A percentile compares a stretch with the other conserved stretches of the same genome.
Evolutionary conservation across 2,797 vertebrate genomes (phyloP).

Genomic region (Sebastiscus tertius): DNA sequence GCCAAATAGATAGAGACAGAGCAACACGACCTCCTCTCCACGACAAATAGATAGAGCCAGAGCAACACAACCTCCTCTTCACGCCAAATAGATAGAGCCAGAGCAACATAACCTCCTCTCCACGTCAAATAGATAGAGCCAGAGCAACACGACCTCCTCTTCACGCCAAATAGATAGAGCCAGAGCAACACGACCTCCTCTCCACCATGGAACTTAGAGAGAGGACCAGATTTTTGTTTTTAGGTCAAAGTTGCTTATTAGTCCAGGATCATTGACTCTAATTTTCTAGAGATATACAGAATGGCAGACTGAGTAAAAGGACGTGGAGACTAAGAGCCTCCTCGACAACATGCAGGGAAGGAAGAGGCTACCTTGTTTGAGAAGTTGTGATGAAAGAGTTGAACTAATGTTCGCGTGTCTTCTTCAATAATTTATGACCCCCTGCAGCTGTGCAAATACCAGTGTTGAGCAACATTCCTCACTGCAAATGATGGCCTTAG

Average conservation of each 20-base stretch:
- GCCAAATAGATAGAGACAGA: no score
- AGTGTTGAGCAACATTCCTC: constrained; percentile 71
- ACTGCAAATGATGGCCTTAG: constrained; percentile 53
- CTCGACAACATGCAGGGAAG: background rate
- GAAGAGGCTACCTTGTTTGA: constrained; percentile 49
- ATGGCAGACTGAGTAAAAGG: background rate
- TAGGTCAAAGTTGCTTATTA: no score
- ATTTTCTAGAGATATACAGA: background rate
- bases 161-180: rapidly evolving
- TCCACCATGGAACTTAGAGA: no score
- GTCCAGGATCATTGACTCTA: no score
- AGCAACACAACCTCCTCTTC: no score
- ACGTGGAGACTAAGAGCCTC: background rate
- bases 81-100: no score
- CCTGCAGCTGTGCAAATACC: constrained; percentile 78
- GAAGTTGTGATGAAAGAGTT: constrained; percentile 62
- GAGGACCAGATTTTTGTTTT: no score
- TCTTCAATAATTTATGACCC: constrained; percentile 69
- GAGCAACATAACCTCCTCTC: rapidly evolving
- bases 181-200: no score
- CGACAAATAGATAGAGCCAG: no score
- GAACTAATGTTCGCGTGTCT: constrained; percentile 55
- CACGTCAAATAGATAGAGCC: rapidly evolving
- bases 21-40: rapidly evolving
- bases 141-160: no score